These are phyloP conservation scores for Heliothis peltigera DNA, from an alignment of 2,888 invertebrate genomes.

Conservation along the genomic window DNA sequence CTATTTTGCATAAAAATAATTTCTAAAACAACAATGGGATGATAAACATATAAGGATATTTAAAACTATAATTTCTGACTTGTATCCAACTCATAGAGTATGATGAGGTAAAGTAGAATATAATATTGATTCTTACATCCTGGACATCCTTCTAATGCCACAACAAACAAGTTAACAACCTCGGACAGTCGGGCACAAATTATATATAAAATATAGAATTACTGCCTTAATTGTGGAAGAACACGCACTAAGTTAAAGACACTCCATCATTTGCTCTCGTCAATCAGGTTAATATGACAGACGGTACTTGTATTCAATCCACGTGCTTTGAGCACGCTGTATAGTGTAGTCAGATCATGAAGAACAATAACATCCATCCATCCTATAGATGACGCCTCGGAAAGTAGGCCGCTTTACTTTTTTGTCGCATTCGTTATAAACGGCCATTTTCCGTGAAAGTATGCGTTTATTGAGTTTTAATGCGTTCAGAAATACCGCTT, in stretches of 20 bases:
- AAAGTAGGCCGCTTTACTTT: slow-evolving; percentile 70
- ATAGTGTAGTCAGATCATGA: slow-evolving; percentile 49
- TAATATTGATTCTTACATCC: slow-evolving; percentile 32
- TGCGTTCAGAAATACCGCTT: slow-evolving; percentile 43
- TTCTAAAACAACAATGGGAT: too few species aligned
- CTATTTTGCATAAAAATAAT: too few species aligned
- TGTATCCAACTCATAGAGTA: background rate
- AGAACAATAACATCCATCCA: slow-evolving; percentile 66
- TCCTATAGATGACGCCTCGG: slow-evolving; percentile 62
- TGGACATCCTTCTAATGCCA: slow-evolving; percentile 1
- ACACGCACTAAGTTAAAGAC: slow-evolving; percentile 25
- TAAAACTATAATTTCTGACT: background rate
- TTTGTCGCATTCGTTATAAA: slow-evolving; percentile 57
- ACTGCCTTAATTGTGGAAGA: slow-evolving; percentile 28
- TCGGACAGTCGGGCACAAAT: slow-evolving; percentile 5
- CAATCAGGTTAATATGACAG: slow-evolving; percentile 59
- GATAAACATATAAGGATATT: background rate
- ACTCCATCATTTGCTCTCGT: slow-evolving; percentile 23
- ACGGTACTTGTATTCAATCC: slow-evolving; percentile 37
- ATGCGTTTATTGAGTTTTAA: slow-evolving; percentile 53
- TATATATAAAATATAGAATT: slow-evolving; percentile 16
- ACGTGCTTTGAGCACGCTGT: slow-evolving; percentile 44
- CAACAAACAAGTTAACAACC: slow-evolving; percentile 10
- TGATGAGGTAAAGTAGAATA: slow-evolving; percentile 10
- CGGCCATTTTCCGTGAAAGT: slow-evolving; percentile 73